Evolutionary conservation across 2,888 invertebrate species (phyloP), one percentile per base, ranked within the genome.

Genomic region (Lepeophtheirus nordmannii): DNA sequence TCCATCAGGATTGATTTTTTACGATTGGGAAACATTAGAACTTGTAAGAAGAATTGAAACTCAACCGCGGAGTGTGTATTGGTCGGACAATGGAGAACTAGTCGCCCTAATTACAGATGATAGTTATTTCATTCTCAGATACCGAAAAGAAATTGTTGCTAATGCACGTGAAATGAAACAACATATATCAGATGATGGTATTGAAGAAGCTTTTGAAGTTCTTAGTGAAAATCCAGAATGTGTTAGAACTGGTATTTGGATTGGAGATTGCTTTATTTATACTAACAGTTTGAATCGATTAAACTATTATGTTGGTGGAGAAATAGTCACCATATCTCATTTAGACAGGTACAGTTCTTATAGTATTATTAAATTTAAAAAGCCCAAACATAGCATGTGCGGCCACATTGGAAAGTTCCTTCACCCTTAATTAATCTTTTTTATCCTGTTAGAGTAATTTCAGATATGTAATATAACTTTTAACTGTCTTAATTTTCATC

Each of bases 191-290:
- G 91, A 92, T 72, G 94, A 96, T 76, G 92, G 91, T 7, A 85
- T 97, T 41, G 97, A 97, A 74, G 87, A 90, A 71, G 93, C 97
- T 0, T 98, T 98, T 75, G 91, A 94, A 78, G 85, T 88, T 69
- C 80, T 88, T 1, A 85, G 87, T 17, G 92, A 92, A 77, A 85
- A 93, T 67, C 87, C 83, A 70, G 97, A 97, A 77, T 81, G 83
- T 22, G 93, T 97, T 1, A 88, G 89, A 75, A 96, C 96, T 0
- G 96, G 94, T 7, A 76, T 92, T 14, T 97, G 96, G 96, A 90
- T 97, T 12, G 96, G 98, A 7, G 98, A 98, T 76, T 99, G 98
- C 75, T 98, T 99, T 76, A 96, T 99, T 72, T 99, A 98, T 78
- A 98, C 98, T 0, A 98, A 98, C 77, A 85, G 89, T 39, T 86